Base-by-base conservation (phyloP, 2,113 vertebrate species). In the Acinonyx jubatus region DNA sequence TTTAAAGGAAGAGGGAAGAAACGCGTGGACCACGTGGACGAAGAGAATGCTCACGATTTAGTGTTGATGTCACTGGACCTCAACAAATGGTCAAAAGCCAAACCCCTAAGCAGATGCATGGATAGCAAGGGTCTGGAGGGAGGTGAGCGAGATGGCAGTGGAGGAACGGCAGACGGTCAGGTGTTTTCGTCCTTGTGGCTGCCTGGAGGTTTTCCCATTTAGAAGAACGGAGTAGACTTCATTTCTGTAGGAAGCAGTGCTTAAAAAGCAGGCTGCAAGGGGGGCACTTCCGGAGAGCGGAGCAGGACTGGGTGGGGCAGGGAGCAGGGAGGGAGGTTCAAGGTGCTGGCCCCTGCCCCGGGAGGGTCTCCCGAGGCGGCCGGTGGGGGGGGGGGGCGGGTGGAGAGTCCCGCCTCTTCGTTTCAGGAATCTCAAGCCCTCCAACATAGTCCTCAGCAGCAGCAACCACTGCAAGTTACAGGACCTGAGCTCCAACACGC, bases 401-500 rank as follows among this genome's bases (percentile, higher is more conserved):
- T 61, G 21, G 57, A 23, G 57, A 11, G 41, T 3, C 23, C 18
- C 0, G 10, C n/a, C 78, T 96, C 78, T 91, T 5, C 96, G 38
- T 97, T 98, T 50, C 95, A 99, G 99, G 97, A 99, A 99, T 97
- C 95, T 99, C 94, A 99, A 99, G 96, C 99, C 99, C 23, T 99
- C 99, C 41, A 99, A 99, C 98, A 98, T 99, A 5, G 94, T 98
- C 57, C 80, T 99, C 25, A 96, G 91, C 84, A 89, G 78, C 2
- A 92, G 78, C 36, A 18, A 13, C 71, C 98, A 97, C 84, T 99
- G 99, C 97, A 96, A 97, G 66, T 97, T 99, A 31, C 98, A 97
- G 25, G 99, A 99, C 94, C 98, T 99, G 97, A 97, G 98, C 45
- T 96, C 93, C 71, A 85, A 98, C 29, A 87, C 97, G 0, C 98